Evolutionary conservation across 2,888 invertebrate species (phyloP).

Genomic region (Macaria liturata): DNA sequence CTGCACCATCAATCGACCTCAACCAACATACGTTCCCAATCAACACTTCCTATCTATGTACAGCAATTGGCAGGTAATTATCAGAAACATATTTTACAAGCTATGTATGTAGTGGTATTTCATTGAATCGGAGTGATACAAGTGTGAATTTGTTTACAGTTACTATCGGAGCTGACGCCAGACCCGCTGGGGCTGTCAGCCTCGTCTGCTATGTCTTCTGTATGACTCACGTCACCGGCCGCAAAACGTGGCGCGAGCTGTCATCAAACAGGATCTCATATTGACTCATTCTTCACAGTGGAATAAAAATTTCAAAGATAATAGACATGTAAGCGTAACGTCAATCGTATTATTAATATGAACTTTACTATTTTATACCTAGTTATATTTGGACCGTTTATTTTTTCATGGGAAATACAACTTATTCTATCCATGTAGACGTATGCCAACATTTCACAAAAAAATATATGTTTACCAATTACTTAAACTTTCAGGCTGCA

Average conservation of each 20-base stretch:
- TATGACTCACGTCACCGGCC: conserved; percentile 92
- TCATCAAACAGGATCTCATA: conserved; percentile 84
- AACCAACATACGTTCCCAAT: conserved; percentile 96
- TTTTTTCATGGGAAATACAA: too few species aligned
- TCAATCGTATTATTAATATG: not conserved
- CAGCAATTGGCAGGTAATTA: conserved; percentile 94
- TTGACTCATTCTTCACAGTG: conserved; percentile 87
- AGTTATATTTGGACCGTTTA: too few species aligned
- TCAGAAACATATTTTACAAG: conserved; percentile 7
- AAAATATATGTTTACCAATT: too few species aligned
- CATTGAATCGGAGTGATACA: conserved; percentile 37
- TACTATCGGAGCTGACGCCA: conserved; percentile 86
- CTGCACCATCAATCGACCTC: conserved; percentile 96
- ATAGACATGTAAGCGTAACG: conserved; percentile 60
- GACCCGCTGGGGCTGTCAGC: conserved; percentile 87
- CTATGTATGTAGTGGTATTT: not conserved
- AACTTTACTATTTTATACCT: too few species aligned
- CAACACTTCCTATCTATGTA: conserved; percentile 97
- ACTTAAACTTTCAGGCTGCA: conserved; percentile 49
- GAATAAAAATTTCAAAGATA: conserved; percentile 73
- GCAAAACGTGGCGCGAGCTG: conserved; percentile 83
- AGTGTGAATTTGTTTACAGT: conserved; percentile 72
- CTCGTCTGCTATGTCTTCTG: conserved; percentile 85
- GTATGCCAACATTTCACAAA: too few species aligned
- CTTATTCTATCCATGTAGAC: too few species aligned